Evolutionary conservation across 2,113 vertebrate species (phyloP).

Genomic region (Leucosticte australis): DNA sequence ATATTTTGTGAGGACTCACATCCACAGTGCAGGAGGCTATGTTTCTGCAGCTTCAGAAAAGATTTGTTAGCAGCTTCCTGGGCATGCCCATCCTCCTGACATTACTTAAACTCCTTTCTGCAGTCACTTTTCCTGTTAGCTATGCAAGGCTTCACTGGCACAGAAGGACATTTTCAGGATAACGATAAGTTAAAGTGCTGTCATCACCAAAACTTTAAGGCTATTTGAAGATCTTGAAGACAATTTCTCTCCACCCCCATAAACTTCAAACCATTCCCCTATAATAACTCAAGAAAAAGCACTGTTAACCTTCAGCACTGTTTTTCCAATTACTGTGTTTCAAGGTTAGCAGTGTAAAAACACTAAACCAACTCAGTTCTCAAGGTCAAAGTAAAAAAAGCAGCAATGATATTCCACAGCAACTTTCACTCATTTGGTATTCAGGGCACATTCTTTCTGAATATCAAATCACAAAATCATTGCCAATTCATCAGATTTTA

Average conservation of each 20-base stretch:
- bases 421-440: conserved; percentile 26
- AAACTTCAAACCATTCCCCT: neutral
- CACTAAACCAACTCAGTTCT: neutral
- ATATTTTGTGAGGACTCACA: neutral
- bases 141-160: neutral
- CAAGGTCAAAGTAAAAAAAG: neutral
- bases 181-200: neutral
- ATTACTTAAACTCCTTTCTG: neutral
- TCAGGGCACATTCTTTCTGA: neutral
- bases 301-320: neutral
- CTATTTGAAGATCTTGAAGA: neutral
- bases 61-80: neutral
- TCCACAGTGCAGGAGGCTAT: rapidly evolving
- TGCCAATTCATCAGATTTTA: conserved; percentile 53
- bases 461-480: conserved; percentile 40
- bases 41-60: neutral
- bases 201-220: neutral
- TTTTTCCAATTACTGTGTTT: neutral
- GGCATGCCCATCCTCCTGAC: neutral
- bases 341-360: conserved; percentile 2
- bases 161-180: neutral
- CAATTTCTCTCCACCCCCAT: neutral
- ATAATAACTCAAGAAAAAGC: neutral
- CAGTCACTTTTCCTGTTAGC: neutral
- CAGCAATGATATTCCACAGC: neutral